phyloP scores from a whole-genome alignment of 2,888 invertebrate species.

The Teleogryllus oceanicus region DNA sequence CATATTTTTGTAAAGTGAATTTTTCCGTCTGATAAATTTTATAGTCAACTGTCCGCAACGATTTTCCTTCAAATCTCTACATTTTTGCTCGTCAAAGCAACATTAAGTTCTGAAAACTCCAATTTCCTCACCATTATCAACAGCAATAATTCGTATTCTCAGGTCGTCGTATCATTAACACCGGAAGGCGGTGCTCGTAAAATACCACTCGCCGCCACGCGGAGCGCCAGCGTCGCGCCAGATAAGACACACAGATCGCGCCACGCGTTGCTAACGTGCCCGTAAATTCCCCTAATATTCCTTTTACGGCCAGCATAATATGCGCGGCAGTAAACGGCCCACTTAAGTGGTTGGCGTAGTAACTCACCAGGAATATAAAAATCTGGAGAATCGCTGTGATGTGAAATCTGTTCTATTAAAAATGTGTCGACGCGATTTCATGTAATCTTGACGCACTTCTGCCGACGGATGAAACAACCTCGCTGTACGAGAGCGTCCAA shows the following conservation, averaged over 20 bases:
- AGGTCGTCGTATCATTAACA: not conserved
- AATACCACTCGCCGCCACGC: not conserved
- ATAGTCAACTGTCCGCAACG: no score
- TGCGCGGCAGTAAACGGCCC: not conserved
- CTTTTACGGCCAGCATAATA: not conserved
- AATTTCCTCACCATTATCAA: not conserved
- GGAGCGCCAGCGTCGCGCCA: not conserved
- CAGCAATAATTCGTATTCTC: not conserved
- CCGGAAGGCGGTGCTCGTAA: not conserved
- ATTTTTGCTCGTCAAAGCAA: no score
- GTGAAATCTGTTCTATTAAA: not conserved
- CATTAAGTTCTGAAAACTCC: no score
- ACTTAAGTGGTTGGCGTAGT: not conserved
- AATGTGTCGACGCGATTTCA: not conserved
- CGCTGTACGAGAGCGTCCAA: no score
- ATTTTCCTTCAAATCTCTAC: no score
- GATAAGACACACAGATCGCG: not conserved
- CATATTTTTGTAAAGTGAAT: no score
- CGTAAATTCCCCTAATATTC: slow-evolving; percentile 1
- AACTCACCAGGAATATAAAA: slow-evolving; percentile 18
- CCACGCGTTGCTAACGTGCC: slow-evolving; percentile 6
- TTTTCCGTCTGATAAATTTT: no score
- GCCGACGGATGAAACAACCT: not conserved
- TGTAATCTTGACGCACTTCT: not conserved
- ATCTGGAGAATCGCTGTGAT: not conserved